Base-by-base conservation (phyloP, 2,888 invertebrate species). In the Unio delphinus region DNA sequence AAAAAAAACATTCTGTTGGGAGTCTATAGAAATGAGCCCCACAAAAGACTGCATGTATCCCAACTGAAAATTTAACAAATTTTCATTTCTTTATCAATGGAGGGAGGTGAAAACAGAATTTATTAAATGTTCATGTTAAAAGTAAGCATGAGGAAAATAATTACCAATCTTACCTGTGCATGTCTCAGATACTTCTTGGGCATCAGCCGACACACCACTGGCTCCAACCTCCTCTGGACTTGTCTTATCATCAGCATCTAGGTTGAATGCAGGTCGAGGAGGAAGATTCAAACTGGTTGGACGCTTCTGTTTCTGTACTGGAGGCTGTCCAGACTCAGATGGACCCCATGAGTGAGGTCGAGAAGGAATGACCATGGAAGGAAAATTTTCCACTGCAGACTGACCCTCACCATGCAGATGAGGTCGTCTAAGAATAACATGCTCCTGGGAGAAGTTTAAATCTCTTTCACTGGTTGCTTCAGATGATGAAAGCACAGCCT, bases 221-320 rank as follows among this genome's bases (percentile, higher is more conserved):
- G 55, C 28, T 11, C 64, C 68, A 23, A 67, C 65, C 17, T 64
- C 69, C 61, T 55, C 55, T 64, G 64, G 64, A 8, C 69, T 73
- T 60, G 76, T 76, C 64, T 69, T 64, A 62, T 78, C 82, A 60
- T 57, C 69, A 7, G 28, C 28, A 67, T 70, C 61, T n/a, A 72
- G 66, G 62, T 66, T 78, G 23, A 81, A 80, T 7, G 83, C 83
- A 34, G 79, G 83, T 62, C 83, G 77, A 0, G 80, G 84, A n/a
- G 88, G 88, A 23, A 90, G 80, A 74, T 88, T 87, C 54, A 90
- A 78, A 72, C 87, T 89, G 28, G 88, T 89, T 17, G 90, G 90
- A 60, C 90, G 82, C 68, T 83, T 86, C 74, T 82, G 81, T 67
- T 81, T 84, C 45, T 75, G 76, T 23, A 75, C 61, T 20, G 72